Evolutionary conservation across 2,888 invertebrate genomes (phyloP).

Genomic region (Eristalis intricaria): DNA sequence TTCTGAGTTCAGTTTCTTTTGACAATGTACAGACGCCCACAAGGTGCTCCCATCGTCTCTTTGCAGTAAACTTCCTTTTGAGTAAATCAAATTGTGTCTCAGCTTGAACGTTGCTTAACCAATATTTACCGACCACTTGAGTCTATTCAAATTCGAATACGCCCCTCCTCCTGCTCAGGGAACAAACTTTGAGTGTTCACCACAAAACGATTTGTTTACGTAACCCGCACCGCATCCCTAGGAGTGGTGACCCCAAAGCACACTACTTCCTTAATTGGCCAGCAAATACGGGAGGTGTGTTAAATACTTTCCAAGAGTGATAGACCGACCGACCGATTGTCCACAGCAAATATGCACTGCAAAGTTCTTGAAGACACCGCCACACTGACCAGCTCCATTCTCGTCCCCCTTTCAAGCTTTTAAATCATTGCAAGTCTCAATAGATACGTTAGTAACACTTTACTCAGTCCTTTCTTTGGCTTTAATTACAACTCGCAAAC

Average conservation of each 20-base stretch:
- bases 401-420: neutral
- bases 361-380: neutral
- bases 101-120: neutral
- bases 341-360: neutral
- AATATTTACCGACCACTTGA: neutral
- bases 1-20: too few species aligned
- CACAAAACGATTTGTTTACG: neutral
- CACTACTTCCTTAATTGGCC: neutral
- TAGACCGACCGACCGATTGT: neutral
- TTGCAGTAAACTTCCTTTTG: neutral
- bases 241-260: neutral
- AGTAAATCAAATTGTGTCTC: neutral
- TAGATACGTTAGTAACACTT: conserved; percentile 22
- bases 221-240: neutral
- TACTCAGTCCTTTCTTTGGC: conserved; percentile 15
- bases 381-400: neutral
- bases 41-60: neutral
- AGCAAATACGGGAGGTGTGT: neutral
- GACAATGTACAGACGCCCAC: too few species aligned
- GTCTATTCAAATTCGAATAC: neutral
- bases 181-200: neutral
- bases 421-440: conserved; percentile 38
- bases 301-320: neutral
- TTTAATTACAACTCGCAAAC: conserved; percentile 41
- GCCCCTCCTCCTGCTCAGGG: neutral